Percentiles rank a stretch among this genome's conserved stretches.
Conservation (phyloP, 2,797 vertebrate species). For the Tauraco hartlaubi region DNA sequence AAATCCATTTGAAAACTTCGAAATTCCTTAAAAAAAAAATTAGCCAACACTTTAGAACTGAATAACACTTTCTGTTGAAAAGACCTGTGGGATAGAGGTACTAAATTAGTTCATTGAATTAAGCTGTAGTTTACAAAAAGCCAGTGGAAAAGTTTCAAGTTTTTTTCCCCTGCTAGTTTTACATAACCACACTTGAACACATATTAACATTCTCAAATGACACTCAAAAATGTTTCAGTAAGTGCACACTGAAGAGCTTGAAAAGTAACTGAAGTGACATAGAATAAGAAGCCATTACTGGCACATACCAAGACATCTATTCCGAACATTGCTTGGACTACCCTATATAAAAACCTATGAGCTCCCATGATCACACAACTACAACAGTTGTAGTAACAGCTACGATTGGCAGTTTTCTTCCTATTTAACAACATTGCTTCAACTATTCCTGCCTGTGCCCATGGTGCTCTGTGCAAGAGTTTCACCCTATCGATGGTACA, state of each 20-base stretch:
- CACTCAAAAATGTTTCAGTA: neutral
- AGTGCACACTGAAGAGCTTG: neutral
- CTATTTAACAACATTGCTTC: neutral
- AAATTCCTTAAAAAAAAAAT: neutral
- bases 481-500: neutral
- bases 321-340: neutral
- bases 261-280: neutral
- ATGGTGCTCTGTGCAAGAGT: neutral
- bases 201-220: neutral
- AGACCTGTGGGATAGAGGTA: neutral
- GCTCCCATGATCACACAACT: neutral
- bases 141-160: neutral
- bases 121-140: neutral
- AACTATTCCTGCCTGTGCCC: neutral
- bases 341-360: neutral
- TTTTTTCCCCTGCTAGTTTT: neutral
- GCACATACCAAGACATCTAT: neutral
- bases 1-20: neutral
- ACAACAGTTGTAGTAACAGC: neutral
- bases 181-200: neutral
- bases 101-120: neutral
- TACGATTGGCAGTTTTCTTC: neutral
- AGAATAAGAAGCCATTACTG: neutral
- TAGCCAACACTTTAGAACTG: neutral
- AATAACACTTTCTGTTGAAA: neutral